Evolutionary conservation across 2,797 vertebrate genomes (phyloP).

Genomic region (Falco cherrug): DNA sequence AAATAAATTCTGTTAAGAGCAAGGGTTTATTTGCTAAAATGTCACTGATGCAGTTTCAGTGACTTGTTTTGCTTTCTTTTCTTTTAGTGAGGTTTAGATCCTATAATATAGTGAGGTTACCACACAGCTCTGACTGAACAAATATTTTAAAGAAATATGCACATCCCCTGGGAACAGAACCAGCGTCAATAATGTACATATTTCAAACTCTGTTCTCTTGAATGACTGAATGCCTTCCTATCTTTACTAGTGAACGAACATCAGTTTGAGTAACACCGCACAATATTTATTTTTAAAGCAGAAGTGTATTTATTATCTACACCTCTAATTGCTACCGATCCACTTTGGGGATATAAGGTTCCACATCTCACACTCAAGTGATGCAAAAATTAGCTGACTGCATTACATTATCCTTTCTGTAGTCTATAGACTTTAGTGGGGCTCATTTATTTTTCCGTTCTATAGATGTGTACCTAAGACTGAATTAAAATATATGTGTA

Average conservation of each 20-base stretch:
- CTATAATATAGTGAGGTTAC: slow-evolving; percentile 67
- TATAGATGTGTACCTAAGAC: background rate
- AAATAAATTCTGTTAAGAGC: slow-evolving; percentile 76
- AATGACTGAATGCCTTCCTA: slow-evolving; percentile 28
- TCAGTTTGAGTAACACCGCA: slow-evolving; percentile 10
- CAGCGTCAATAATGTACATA: slow-evolving; percentile 62
- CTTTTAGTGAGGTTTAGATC: slow-evolving; percentile 61
- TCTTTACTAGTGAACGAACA: slow-evolving; percentile 19
- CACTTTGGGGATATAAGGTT: slow-evolving; percentile 32
- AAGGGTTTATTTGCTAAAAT: slow-evolving; percentile 79
- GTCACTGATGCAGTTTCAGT: slow-evolving; percentile 71
- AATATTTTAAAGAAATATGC: slow-evolving; percentile 75
- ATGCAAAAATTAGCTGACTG: background rate
- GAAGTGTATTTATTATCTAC: slow-evolving; percentile 23
- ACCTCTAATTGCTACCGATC: slow-evolving; percentile 7
- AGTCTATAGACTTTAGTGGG: background rate
- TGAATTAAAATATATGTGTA: background rate
- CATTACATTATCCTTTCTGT: background rate
- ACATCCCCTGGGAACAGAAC: slow-evolving; percentile 60
- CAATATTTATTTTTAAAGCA: slow-evolving; percentile 52
- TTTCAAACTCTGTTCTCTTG: slow-evolving; percentile 57
- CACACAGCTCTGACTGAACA: slow-evolving; percentile 67
- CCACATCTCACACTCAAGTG: background rate
- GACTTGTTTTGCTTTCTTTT: slow-evolving; percentile 71
- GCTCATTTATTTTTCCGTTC: background rate